A percentile compares a stretch with the other conserved stretches of the same genome.
Conservation (phyloP, 2,888 invertebrate species). For the Tillus elongatus region DNA sequence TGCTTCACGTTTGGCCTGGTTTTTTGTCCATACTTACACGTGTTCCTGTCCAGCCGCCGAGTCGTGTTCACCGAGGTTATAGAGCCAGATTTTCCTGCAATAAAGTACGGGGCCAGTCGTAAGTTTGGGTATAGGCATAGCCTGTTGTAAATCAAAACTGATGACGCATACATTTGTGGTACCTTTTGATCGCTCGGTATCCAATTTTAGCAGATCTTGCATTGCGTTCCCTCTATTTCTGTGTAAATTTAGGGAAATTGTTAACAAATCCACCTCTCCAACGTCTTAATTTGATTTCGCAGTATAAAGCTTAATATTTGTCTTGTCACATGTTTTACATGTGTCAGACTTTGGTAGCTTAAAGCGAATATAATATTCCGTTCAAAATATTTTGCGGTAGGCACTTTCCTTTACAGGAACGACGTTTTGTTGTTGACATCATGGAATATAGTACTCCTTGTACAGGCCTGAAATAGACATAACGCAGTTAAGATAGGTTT, state of each 20-base stretch:
- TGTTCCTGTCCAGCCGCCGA: no score
- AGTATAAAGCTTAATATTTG: conserved; percentile 6
- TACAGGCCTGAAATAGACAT: conserved; percentile 11
- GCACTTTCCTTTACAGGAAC: conserved; percentile 10
- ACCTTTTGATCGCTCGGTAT: conserved; percentile 9
- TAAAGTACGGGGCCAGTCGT: background rate
- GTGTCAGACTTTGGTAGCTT: conserved; percentile 16
- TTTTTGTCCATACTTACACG: background rate
- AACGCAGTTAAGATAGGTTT: conserved; percentile 12
- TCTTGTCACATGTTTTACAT: conserved; percentile 15
- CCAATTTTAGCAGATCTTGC: conserved; percentile 14
- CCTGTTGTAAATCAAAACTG: background rate
- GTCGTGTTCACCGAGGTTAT: background rate
- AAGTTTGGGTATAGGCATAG: conserved; percentile 2
- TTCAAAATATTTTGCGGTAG: conserved; percentile 13
- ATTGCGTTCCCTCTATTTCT: conserved; percentile 13
- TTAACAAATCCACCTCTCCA: conserved; percentile 4
- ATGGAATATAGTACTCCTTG: conserved; percentile 1
- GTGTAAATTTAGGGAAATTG: conserved; percentile 12
- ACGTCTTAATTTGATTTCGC: background rate
- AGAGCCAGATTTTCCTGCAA: conserved; percentile 2
- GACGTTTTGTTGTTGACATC: conserved; percentile 4
- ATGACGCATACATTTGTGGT: conserved; percentile 6
- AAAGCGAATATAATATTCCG: conserved; percentile 13
- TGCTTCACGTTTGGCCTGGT: background rate